Percentiles rank a stretch among this genome's conserved stretches.
Conservation (phyloP, 2,113 vertebrate genomes). For the Melanerpes aurifrons region DNA sequence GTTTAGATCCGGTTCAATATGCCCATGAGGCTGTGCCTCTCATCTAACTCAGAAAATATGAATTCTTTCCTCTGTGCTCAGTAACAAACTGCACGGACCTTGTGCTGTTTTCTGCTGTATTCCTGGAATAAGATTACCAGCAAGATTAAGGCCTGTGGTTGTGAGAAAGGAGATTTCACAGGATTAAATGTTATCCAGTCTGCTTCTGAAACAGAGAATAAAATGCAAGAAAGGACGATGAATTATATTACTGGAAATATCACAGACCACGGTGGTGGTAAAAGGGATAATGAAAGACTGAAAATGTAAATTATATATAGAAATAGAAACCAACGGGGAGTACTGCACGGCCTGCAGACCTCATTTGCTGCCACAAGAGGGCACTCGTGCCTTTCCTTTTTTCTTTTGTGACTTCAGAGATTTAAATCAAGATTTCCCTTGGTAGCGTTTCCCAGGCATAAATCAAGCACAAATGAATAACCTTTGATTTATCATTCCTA, state of each 20-base stretch:
- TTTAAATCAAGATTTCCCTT: constrained; percentile 68
- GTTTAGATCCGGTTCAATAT: background rate
- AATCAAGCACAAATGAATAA: constrained; percentile 76
- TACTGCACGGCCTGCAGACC: background rate
- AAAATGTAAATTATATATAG: background rate
- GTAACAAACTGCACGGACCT: background rate
- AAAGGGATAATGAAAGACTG: background rate
- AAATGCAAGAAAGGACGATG: background rate
- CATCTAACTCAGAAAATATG: background rate
- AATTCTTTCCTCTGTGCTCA: background rate
- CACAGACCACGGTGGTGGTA: background rate
- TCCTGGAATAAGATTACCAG: constrained; percentile 37
- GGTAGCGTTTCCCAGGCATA: constrained; percentile 68
- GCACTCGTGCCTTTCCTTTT: background rate
- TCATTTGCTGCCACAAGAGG: constrained; percentile 60
- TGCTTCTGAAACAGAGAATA: background rate
- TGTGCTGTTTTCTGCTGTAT: background rate
- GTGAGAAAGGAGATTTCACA: constrained; percentile 20
- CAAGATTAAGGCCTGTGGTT: constrained; percentile 41
- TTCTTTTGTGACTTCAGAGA: background rate
- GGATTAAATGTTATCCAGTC: constrained; percentile 2
- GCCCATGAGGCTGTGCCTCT: background rate
- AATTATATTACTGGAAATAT: constrained; percentile 13
- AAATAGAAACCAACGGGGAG: background rate
- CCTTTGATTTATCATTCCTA: constrained; percentile 76